A percentile compares a stretch with the other conserved stretches of the same genome.
phyloP scores from a whole-genome alignment of 2,113 vertebrate genomes.

The Acanthochromis polyacanthus region DNA sequence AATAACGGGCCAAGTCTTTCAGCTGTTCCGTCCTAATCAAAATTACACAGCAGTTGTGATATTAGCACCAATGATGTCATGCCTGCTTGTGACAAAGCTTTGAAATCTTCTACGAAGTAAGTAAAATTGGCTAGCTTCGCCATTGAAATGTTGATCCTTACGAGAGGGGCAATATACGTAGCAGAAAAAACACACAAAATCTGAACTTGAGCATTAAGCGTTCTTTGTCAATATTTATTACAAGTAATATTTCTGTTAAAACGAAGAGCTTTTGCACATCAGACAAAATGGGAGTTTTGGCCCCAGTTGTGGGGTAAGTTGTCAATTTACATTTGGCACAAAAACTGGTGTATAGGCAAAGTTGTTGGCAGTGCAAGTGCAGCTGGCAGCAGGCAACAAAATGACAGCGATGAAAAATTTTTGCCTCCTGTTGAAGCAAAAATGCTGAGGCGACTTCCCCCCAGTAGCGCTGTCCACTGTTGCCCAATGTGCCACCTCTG shows the following conservation, averaged over 20 bases:
- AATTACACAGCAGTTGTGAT: not conserved
- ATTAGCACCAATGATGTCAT: not conserved
- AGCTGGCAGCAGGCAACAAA: slow-evolving; percentile 40
- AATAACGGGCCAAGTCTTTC: slow-evolving; percentile 2
- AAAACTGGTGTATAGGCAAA: slow-evolving; percentile 46
- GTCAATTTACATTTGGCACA: slow-evolving; percentile 56
- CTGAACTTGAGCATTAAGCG: not conserved
- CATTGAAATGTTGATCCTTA: not conserved
- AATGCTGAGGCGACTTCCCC: slow-evolving; percentile 53
- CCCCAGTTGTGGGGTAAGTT: slow-evolving; percentile 16
- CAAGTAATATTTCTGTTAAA: not conserved
- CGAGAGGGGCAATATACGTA: not conserved
- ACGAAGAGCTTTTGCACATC: slow-evolving; percentile 13
- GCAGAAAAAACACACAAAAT: too few relatives aligned
- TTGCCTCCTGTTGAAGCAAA: slow-evolving; percentile 35
- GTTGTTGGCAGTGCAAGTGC: slow-evolving; percentile 33
- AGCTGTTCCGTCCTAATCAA: not conserved
- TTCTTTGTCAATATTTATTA: not conserved
- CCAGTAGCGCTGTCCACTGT: not conserved
- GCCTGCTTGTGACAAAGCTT: not conserved
- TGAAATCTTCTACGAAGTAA: not conserved
- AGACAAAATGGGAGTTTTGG: slow-evolving; percentile 47
- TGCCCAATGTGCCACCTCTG: not conserved
- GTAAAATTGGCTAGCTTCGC: not conserved
- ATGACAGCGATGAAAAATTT: slow-evolving; percentile 42